These are phyloP conservation scores for Pseudomyrmex concolor DNA, from an alignment of 1,140 invertebrate genomes.

Conservation along the genomic window DNA sequence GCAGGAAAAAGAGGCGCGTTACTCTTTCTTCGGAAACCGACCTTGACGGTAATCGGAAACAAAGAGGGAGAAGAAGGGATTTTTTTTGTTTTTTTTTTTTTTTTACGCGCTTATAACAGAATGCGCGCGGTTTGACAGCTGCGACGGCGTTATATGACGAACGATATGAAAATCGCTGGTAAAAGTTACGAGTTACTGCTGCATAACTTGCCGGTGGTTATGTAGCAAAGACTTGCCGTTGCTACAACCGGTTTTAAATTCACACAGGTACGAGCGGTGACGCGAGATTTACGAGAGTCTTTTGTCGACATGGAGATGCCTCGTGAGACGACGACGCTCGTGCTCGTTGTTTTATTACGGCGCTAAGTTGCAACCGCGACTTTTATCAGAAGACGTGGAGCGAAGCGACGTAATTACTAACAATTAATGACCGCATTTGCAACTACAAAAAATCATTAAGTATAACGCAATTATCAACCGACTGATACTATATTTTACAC, in stretches of 20 bases:
- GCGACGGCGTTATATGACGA: conserved; percentile 18
- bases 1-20: neutral
- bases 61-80: neutral
- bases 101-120: neutral
- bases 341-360: conserved; percentile 58
- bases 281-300: conserved; percentile 68
- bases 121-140: conserved; percentile 2
- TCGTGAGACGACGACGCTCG: conserved; percentile 41
- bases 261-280: conserved; percentile 65
- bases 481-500: neutral
- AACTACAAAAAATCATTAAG: neutral
- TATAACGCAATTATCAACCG: conserved; percentile 35
- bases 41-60: conserved; percentile 8
- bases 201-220: conserved; percentile 19
- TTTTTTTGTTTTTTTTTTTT: too few relatives aligned
- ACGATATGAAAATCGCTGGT: conserved; percentile 60
- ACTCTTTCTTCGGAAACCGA: neutral
- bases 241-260: conserved; percentile 74
- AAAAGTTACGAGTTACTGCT: conserved; percentile 66
- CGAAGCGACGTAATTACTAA: conserved; percentile 23
- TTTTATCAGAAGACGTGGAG: conserved; percentile 45
- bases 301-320: conserved; percentile 64
- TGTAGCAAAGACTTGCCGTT: conserved; percentile 14
- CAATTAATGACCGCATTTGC: conserved; percentile 52
- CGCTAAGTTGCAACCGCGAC: conserved; percentile 36